Evolutionary conservation across 2,797 vertebrate genomes (phyloP), one percentile per base, ranked within the genome.

Genomic region (Linurgus olivaceus): DNA sequence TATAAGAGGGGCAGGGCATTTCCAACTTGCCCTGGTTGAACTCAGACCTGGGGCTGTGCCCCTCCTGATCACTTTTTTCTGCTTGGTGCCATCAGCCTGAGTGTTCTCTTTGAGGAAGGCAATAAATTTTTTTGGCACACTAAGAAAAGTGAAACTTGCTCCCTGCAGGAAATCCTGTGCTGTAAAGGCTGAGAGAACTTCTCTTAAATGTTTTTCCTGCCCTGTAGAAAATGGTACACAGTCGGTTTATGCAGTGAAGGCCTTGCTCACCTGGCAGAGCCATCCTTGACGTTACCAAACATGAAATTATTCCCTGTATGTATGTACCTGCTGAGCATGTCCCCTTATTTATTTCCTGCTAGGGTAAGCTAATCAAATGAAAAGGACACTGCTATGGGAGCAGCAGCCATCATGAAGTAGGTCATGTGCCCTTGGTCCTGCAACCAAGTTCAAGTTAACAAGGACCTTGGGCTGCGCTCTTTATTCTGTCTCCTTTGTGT

Each of bases 291-390:
- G 16, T 54, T 78, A 42, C 72, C 52, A 54, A 72, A 29, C 6
- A 3, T 80, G 38, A 94, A 65, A 75, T 62, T 94, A 75, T 86
- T 86, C 63, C 21, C n/a, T 7, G 1, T 61, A 28, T 57, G 55
- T 26, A 25, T 55, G 26, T 50, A 63, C 72, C 94, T 10, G 6
- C 13, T 81, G 70, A 93, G n/a, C 37, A 11, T 67, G 44, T 82
- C 52, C 61, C 68, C 25, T 90, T 65, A 83, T 88, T 91, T 93
- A 72, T 91, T 86, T 76, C 44, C 70, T 94, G 52, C 81, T 62
- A 24, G 63, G 19, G 11, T 51, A 92, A 94, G 31, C 55, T 88
- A 61, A 54, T 93, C 79, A 65, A 55, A 74, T 91, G 86, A 86
- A 89, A 90, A 89, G 58, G 61, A 47, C 62, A 75, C 42, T 24